phyloP scores from a whole-genome alignment of 1,140 invertebrate species.

The Brachionus angularis region DNA sequence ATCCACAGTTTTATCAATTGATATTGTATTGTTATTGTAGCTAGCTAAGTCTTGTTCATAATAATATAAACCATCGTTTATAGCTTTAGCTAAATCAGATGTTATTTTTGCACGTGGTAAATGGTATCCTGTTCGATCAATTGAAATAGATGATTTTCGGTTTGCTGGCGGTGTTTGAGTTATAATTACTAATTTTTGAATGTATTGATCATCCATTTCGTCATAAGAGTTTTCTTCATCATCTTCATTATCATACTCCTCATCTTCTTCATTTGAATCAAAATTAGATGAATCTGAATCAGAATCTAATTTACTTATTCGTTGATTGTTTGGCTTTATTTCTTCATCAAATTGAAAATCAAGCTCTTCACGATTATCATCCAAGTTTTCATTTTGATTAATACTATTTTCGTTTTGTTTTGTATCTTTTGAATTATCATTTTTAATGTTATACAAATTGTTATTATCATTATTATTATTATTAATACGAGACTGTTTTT shows the following conservation, averaged over 20 bases:
- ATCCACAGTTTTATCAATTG: constrained; percentile 73
- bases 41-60: constrained; percentile 68
- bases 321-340: constrained; percentile 72
- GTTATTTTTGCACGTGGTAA: constrained; percentile 65
- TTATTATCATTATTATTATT: not conserved
- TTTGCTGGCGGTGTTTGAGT: constrained; percentile 67
- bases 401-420: too few species aligned
- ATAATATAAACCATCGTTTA: constrained; percentile 87
- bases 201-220: constrained; percentile 80
- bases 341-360: constrained; percentile 97
- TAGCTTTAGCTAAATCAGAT: constrained; percentile 83
- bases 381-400: not conserved
- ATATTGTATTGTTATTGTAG: not conserved
- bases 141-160: not conserved
- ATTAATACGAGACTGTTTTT: not conserved
- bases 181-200: constrained; percentile 90
- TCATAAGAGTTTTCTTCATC: constrained; percentile 69
- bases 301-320: constrained; percentile 66
- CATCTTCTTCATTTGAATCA: not conserved
- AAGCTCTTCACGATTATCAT: constrained; percentile 73
- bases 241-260: constrained; percentile 32
- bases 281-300: constrained; percentile 1
- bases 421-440: too few species aligned
- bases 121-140: constrained; percentile 49
- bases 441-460: too few species aligned